Percentiles rank a stretch among this genome's conserved stretches.
Evolutionary conservation across 2,797 vertebrate genomes (phyloP).

Genomic region (Phrynocephalus guinanensis): DNA sequence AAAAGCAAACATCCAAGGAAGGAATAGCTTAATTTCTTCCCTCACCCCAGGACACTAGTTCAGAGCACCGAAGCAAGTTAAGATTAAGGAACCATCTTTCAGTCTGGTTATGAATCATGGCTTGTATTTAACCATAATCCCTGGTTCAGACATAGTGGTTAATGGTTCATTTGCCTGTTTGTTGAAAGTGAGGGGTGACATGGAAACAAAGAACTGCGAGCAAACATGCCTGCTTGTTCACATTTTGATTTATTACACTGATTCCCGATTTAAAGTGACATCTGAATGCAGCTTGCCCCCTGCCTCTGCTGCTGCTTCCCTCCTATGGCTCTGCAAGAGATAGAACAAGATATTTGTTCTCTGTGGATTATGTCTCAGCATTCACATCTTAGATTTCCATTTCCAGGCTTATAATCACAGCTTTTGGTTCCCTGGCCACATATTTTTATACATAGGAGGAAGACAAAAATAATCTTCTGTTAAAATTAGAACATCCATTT

Average conservation of each 20-base stretch:
- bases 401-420: background rate
- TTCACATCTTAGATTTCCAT: background rate
- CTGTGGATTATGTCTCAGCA: background rate
- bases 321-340: background rate
- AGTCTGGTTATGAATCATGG: background rate
- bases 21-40: background rate
- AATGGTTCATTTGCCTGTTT: background rate
- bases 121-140: background rate
- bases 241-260: background rate
- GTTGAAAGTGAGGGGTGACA: background rate
- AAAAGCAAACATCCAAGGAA: background rate
- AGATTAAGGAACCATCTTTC: background rate
- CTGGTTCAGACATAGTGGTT: background rate
- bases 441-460: background rate
- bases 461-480: background rate
- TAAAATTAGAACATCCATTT: background rate
- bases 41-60: background rate
- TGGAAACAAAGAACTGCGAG: background rate
- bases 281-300: background rate
- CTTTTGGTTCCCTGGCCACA: conserved; percentile 21
- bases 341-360: background rate
- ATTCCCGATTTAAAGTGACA: background rate
- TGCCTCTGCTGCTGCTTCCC: background rate
- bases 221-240: background rate
- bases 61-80: background rate